These are phyloP conservation scores for Cephus pygmeus DNA, from an alignment of 2,888 invertebrate species.

Conservation along the genomic window DNA sequence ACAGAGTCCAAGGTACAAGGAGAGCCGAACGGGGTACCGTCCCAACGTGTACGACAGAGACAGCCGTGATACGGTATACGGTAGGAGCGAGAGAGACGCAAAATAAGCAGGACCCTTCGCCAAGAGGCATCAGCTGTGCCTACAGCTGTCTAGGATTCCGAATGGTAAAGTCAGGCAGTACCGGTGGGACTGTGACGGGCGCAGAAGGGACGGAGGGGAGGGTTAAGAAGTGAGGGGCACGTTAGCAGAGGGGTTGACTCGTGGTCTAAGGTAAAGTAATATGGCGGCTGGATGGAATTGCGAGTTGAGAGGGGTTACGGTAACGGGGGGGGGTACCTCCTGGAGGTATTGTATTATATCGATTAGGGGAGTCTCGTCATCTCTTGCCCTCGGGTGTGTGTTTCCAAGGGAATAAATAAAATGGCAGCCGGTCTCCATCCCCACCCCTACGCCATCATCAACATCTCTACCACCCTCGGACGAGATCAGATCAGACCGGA, in stretches of 20 bases:
- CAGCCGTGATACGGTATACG: not conserved
- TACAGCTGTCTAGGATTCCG: constrained; percentile 32
- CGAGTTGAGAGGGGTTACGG: not conserved
- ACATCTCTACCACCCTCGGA: not conserved
- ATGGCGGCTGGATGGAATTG: not conserved
- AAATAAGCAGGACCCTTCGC: not conserved
- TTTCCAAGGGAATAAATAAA: constrained; percentile 37
- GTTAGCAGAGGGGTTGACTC: not conserved
- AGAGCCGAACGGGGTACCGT: not conserved
- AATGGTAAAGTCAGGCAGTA: constrained; percentile 21
- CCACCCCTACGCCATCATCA: not conserved
- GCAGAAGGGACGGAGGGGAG: no score
- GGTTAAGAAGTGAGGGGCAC: not conserved
- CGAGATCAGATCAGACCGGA: not conserved
- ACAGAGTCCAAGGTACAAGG: not conserved
- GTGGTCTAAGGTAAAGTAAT: not conserved
- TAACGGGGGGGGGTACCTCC: not conserved
- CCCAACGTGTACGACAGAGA: not conserved
- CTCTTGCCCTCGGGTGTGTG: constrained; percentile 21
- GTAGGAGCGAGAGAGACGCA: not conserved
- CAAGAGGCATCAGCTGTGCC: constrained; percentile 38
- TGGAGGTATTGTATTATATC: constrained; percentile 21
- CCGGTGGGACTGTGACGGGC: not conserved
- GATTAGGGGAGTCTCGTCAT: constrained; percentile 25
- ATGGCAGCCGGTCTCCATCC: constrained; percentile 17